These are phyloP conservation scores for Brachystomella parvula DNA, from an alignment of 1,140 invertebrate species.

Conservation along the genomic window DNA sequence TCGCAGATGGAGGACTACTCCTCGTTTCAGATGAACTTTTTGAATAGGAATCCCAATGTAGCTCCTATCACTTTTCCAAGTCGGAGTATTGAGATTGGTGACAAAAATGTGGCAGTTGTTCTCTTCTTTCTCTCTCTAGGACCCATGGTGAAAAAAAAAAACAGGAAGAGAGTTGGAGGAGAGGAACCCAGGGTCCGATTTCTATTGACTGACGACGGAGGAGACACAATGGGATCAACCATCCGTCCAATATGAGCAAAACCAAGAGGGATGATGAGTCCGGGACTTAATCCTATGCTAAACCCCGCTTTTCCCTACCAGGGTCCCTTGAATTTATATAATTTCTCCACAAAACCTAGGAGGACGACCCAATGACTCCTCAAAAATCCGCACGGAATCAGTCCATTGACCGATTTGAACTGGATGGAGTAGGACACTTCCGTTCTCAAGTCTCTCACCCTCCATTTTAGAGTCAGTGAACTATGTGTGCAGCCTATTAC, in stretches of 20 bases:
- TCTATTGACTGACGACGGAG: conserved; percentile 12
- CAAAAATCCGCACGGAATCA: too few species aligned
- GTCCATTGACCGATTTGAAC: too few species aligned
- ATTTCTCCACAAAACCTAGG: too few species aligned
- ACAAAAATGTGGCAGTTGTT: conserved; percentile 10
- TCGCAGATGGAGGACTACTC: conserved; percentile 8
- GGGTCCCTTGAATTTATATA: background rate
- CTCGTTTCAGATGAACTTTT: background rate
- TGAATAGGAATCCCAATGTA: background rate
- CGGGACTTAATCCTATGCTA: conserved; percentile 10
- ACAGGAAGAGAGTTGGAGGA: too few species aligned
- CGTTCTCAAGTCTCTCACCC: too few species aligned
- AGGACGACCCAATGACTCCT: too few species aligned
- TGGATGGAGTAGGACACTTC: too few species aligned
- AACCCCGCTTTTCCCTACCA: background rate
- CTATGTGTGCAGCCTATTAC: conserved; percentile 3
- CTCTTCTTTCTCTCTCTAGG: background rate
- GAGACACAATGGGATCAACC: conserved; percentile 7
- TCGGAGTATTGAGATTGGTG: background rate
- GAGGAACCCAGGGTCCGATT: conserved; percentile 8
- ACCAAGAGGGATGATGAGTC: conserved; percentile 8
- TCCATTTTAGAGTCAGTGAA: too few species aligned
- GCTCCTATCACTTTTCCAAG: background rate
- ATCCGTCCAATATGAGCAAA: conserved; percentile 11
- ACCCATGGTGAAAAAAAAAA: too few species aligned